A percentile compares a stretch with the other conserved stretches of the same genome.
Conservation (phyloP, 2,113 vertebrate species). For the Orthonyx spaldingii region DNA sequence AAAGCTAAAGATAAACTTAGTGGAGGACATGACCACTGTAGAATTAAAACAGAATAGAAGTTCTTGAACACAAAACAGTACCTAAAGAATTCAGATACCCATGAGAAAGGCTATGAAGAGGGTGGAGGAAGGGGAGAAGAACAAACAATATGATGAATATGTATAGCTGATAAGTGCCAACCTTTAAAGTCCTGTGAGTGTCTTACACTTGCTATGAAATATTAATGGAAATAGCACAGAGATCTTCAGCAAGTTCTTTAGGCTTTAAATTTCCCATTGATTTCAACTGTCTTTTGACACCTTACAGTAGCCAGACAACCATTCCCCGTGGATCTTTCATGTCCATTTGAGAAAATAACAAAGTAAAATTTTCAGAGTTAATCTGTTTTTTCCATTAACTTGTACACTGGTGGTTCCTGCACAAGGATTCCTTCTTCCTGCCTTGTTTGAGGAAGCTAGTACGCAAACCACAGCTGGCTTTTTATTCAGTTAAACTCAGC, state of each 20-base stretch:
- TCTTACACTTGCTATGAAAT: background rate
- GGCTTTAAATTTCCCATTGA: background rate
- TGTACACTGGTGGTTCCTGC: background rate
- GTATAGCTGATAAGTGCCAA: background rate
- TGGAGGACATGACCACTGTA: background rate
- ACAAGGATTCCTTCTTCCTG: background rate
- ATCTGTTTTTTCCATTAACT: background rate
- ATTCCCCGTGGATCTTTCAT: background rate
- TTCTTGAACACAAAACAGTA: background rate
- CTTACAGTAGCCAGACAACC: background rate
- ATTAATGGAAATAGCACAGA: background rate
- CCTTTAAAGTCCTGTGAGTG: background rate
- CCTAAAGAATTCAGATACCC: background rate
- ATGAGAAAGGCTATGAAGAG: background rate
- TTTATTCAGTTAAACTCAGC: background rate
- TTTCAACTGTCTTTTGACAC: background rate
- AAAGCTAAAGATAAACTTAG: constrained; percentile 12
- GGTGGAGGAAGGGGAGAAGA: background rate
- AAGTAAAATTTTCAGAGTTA: background rate
- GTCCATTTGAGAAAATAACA: background rate
- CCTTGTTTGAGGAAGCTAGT: background rate
- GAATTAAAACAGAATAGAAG: constrained; percentile 61
- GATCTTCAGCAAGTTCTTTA: background rate
- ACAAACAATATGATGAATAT: background rate
- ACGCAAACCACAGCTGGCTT: background rate